Base-by-base conservation (phyloP, 2,888 invertebrate genomes). In the Drosophila mimica region DNA sequence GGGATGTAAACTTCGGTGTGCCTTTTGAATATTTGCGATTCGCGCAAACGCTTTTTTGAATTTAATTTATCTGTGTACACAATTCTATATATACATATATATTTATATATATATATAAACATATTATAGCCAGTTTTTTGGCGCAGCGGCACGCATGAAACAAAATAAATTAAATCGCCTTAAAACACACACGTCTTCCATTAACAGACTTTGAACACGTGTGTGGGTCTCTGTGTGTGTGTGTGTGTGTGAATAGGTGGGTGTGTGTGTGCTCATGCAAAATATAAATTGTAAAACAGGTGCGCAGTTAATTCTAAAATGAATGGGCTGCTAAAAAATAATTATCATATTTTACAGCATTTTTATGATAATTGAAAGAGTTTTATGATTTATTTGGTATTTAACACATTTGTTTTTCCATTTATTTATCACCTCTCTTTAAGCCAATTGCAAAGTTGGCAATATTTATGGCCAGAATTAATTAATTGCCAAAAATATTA, bases 51-150 rank as follows among this genome's bases (percentile, higher is more conserved):
- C 57, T 59, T 67, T 15, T 72, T 71, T 60, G 70, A 65, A 62
- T 80, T 68, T 74, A 72, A 83, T 85, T 79, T 63, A 83, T 83
- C 74, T 83, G 68, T 76, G 25, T 51, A n/a, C 51, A 61, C 58
- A 70, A 59, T 67, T 60, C 60, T 34, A 73, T 81, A 66, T 65
- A 15, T 8, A 36, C 3, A 30, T 65, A 8, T 8, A 36, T 6
- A 30, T 60, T 56, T 38, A 74, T 48, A 77, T 74, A 73, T 81
- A 66, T 65, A 15, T 8, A 36, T 6, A 61, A 74, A 67, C 74
- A 74, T 65, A 71, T 67, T 74, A 61, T 74, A 48, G 54, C 13
- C 59, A 28, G 48, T 63, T 17, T 61, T 63, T 56, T n/a, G 31
- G 38, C 15, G 48, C 51, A 58, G n/a, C 49, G 65, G 20, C 58